These are phyloP conservation scores for Huso huso DNA, from an alignment of 2,797 vertebrate genomes.

Conservation along the genomic window DNA sequence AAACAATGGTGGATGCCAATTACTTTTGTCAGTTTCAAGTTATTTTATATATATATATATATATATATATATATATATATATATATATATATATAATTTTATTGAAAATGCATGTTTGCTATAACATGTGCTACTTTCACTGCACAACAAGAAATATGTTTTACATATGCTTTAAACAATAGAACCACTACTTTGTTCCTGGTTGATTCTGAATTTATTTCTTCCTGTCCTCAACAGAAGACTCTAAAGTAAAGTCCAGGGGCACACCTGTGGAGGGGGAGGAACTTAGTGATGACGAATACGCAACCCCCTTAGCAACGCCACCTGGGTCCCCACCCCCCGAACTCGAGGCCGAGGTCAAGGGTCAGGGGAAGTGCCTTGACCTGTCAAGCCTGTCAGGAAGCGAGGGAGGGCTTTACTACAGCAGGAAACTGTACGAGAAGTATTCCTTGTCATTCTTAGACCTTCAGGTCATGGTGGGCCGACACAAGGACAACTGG, in stretches of 20 bases:
- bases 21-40: too few species aligned
- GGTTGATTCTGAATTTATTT: background rate
- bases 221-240: constrained; percentile 38
- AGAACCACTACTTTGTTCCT: background rate
- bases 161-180: background rate
- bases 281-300: constrained; percentile 89
- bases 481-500: constrained; percentile 90
- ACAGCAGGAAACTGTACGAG: constrained; percentile 84
- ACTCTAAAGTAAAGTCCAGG: constrained; percentile 53
- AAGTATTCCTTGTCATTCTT: constrained; percentile 86
- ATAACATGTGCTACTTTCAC: too few species aligned
- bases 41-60: too few species aligned
- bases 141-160: too few species aligned
- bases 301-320: constrained; percentile 87
- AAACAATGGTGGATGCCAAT: too few species aligned
- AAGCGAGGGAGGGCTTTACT: constrained; percentile 61
- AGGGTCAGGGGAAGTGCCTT: constrained; percentile 38
- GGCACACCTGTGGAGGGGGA: constrained; percentile 59
- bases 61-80: too few species aligned
- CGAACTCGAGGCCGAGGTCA: constrained; percentile 50
- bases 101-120: too few species aligned
- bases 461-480: constrained; percentile 97
- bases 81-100: too few species aligned
- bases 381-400: constrained; percentile 52
- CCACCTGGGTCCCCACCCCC: constrained; percentile 79